Evolutionary conservation across 2,113 vertebrate species (phyloP), one percentile per base, ranked within the genome.

Genomic region (Heteronetta atricapilla): DNA sequence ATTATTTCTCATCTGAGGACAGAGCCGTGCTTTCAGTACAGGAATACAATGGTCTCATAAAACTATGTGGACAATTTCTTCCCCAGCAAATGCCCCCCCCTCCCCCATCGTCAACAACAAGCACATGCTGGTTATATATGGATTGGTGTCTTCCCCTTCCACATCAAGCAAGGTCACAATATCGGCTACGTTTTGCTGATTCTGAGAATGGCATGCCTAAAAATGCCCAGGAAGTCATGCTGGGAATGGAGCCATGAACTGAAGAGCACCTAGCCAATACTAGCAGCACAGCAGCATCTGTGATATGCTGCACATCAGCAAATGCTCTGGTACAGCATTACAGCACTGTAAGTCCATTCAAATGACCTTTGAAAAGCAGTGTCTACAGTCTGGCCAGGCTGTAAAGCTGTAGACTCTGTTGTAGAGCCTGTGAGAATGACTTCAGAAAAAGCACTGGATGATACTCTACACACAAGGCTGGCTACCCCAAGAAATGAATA

Each of bases 261-360:
- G 63, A 28, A 23, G 53, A 82, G 36, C 50, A 73, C 25, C 11
- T 36, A 11, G 1, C 18, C 66, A 67, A 33, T 33, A 11, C 13
- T 3, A n/a, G 60, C 40, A 74, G 59, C n/a, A 63, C 6, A 50
- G 20, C 38, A 82, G 42, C 28, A 64, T 34, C 55, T 5, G 7
- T 29, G 31, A 20, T 1, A 5, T 2, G 19, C n/a, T 40, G 15
- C 10, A 46, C 21, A 59, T 7, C 62, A 40, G 46, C 19, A 85
- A 46, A 28, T 4, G 6, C 2, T 1, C 11, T 0, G 3, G 18
- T 20, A 44, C 0, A 1, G 11, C 22, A 23, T 23, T 63, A 25
- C 34, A 25, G 42, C 25, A 31, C 8, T 18, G 4, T 18, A 28
- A 67, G 4, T 63, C 52, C 21, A 16, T n/a, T 40, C 46, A 44